These are phyloP conservation scores for Bolborhynchus lineola DNA, from an alignment of 2,113 vertebrate genomes.

Conservation along the genomic window DNA sequence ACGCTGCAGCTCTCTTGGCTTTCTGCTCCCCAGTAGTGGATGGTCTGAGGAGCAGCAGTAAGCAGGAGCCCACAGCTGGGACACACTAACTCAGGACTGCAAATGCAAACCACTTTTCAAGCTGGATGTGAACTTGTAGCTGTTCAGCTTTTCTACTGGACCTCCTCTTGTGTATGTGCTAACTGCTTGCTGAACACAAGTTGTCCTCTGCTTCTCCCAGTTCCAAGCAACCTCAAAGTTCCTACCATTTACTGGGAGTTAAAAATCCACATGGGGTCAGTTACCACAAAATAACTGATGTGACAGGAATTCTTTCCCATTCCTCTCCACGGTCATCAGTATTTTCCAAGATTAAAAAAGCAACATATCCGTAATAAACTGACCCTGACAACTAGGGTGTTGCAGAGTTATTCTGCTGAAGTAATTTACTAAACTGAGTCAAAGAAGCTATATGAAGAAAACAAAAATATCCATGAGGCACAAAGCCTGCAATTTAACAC, in stretches of 20 bases:
- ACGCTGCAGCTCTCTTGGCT: neutral
- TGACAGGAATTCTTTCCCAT: rapidly evolving
- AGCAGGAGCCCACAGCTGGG: neutral
- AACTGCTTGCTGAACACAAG: neutral
- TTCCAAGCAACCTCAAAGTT: neutral
- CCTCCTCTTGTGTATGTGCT: neutral
- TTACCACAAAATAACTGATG: neutral
- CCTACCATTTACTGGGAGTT: neutral
- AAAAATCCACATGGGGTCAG: neutral
- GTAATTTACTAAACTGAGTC: neutral
- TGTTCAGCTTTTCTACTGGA: neutral
- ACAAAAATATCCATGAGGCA: neutral
- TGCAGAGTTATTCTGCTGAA: neutral
- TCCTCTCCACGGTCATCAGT: neutral
- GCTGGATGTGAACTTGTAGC: neutral
- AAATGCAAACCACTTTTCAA: neutral
- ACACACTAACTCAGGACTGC: neutral
- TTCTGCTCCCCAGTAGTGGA: neutral
- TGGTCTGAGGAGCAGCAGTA: neutral
- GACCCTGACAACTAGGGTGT: neutral
- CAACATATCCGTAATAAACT: neutral
- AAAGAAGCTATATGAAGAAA: neutral
- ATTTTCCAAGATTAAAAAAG: neutral
- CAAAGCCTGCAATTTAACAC: neutral
- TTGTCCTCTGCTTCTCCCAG: neutral